These are phyloP conservation scores for Dinocampus coccinellae DNA, from an alignment of 2,888 invertebrate species.

Conservation along the genomic window DNA sequence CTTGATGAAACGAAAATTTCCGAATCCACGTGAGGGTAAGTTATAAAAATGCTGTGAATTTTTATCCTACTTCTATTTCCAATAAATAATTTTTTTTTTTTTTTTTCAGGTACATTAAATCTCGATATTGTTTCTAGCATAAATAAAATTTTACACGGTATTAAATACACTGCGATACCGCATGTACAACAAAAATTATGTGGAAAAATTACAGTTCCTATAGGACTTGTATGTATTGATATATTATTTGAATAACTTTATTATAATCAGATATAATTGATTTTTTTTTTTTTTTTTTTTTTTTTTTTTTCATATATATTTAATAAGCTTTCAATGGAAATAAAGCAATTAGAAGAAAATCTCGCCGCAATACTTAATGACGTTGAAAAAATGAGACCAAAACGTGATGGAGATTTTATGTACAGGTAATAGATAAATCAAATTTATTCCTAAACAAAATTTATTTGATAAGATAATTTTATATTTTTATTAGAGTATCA, in stretches of 20 bases:
- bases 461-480: conserved; percentile 11
- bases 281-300: conserved; percentile 27
- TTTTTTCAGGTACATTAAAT: conserved; percentile 76
- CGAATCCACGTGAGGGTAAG: conserved; percentile 70
- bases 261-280: conserved; percentile 21
- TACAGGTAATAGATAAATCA: conserved; percentile 71
- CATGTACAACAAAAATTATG: conserved; percentile 81
- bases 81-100: conserved; percentile 21
- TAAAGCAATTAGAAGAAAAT: conserved; percentile 80
- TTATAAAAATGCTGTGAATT: background rate
- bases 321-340: conserved; percentile 80
- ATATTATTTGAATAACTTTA: background rate
- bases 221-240: conserved; percentile 77
- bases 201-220: conserved; percentile 76
- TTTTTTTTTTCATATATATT: no score
- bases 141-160: conserved; percentile 77
- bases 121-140: conserved; percentile 76
- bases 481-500: conserved; percentile 73
- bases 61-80: conserved; percentile 3
- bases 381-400: conserved; percentile 77
- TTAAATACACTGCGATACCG: conserved; percentile 77
- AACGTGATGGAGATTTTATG: conserved; percentile 79
- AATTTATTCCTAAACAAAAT: background rate
- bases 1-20: conserved; percentile 83
- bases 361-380: conserved; percentile 77